These are phyloP conservation scores for Halcyon leucocephala DNA, from an alignment of 2,797 vertebrate genomes.

Conservation along the genomic window DNA sequence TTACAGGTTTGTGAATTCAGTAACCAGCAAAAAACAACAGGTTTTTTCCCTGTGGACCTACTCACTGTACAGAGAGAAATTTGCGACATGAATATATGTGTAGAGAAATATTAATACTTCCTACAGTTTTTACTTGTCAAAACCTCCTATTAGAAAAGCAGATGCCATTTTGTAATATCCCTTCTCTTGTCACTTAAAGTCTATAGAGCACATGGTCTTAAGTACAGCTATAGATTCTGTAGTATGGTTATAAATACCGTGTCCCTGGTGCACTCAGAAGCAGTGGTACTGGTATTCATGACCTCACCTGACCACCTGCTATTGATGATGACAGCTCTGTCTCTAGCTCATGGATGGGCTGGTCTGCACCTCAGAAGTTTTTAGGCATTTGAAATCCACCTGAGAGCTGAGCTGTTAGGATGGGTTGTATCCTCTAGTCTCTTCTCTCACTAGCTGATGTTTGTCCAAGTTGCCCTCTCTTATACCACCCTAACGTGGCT, in stretches of 20 bases:
- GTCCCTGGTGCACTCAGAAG: not conserved
- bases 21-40: not conserved
- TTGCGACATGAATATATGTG: not conserved
- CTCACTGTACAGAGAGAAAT: not conserved
- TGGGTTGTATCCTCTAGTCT: not conserved
- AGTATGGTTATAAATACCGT: not conserved
- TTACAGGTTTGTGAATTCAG: not conserved
- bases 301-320: not conserved
- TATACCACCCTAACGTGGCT: not conserved
- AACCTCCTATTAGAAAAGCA: not conserved
- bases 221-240: not conserved
- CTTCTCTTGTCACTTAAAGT: not conserved
- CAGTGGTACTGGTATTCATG: not conserved
- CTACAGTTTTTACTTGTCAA: not conserved
- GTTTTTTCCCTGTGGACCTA: not conserved
- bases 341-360: not conserved
- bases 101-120: not conserved
- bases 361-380: not conserved
- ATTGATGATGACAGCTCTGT: not conserved
- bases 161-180: not conserved
- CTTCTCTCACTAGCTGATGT: not conserved
- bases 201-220: not conserved
- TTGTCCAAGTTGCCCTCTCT: not conserved
- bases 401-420: not conserved
- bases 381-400: not conserved